Evolutionary conservation across 1,140 invertebrate genomes (phyloP), one percentile per base, ranked within the genome.

Genomic region (Magallana ariakensis): DNA sequence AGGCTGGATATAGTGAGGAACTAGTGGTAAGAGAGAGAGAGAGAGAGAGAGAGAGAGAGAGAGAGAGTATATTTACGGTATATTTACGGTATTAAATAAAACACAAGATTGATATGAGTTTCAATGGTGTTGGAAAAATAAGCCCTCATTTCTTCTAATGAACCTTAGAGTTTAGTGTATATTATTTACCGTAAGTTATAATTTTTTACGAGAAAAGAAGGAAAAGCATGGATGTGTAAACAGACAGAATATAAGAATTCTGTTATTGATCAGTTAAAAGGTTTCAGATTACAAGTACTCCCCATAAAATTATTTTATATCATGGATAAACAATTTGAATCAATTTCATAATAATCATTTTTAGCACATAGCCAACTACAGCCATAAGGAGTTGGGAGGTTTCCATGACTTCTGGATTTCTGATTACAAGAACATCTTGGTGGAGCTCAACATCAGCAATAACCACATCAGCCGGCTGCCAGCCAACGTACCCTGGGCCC

Each of bases 391-490:
- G 16, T 58, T 87, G 15, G 87, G 87, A 62, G 85, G 85, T 55
- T 87, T 91, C 11, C 88, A 91, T 83, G n/a, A 33, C 56, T 16
- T 55, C 13, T 90, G 87, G 89, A n/a, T 90, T 13, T 66, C 22
- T 11, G 13, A 13, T 9, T 88, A 89, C 60, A 57, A 26, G 26
- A 75, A 88, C 9, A 89, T 87, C 6, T 55, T 91, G 9, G 88
- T 88, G 5, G 85, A 89, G 19, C 57, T 92, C 15, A 85, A 92
- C 56, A 86, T 92, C 9, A 88, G 88, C 58, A 46, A 89, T 6
- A 92, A 92, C 83, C 87, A 84, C 13, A 33, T 92, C 0, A 84
- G 56, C 6, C 22, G 85, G 56, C 83, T 92, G 85, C 90, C 89
- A 11, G 11, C 13, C 57, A 85, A 84, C 56, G 54, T 92, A 8